A percentile compares a stretch with the other conserved stretches of the same genome.
These are phyloP conservation scores for Scelioninae gen. 1 DNA, from an alignment of 2,888 invertebrate species.

Conservation along the genomic window DNA sequence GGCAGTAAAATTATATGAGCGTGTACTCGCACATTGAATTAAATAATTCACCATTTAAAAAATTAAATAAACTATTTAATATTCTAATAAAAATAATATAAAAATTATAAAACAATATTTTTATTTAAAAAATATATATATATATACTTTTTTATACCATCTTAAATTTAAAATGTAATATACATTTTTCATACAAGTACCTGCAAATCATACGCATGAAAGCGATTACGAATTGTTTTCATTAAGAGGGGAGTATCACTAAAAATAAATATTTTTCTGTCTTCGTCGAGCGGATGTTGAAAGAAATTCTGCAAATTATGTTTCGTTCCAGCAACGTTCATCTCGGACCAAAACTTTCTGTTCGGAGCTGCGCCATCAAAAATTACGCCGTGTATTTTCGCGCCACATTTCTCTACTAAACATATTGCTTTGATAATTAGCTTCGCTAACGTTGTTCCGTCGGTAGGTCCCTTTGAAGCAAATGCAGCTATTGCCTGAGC, in stretches of 20 bases:
- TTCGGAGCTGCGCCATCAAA: slow-evolving; percentile 67
- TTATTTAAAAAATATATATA: too few species aligned
- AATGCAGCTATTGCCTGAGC: slow-evolving; percentile 72
- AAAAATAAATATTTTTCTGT: slow-evolving; percentile 23
- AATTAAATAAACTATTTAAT: too few species aligned
- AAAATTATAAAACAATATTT: too few species aligned
- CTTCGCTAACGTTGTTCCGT: slow-evolving; percentile 47
- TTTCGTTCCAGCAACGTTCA: slow-evolving; percentile 3
- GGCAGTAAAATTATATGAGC: too few species aligned
- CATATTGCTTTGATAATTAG: slow-evolving; percentile 59
- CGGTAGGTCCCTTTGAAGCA: slow-evolving; percentile 62
- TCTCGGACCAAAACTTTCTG: slow-evolving; percentile 55
- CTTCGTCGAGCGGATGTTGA: slow-evolving; percentile 3
- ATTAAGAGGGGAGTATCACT: slow-evolving; percentile 13
- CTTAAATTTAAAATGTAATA: background rate
- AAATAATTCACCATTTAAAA: background rate
- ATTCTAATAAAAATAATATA: too few species aligned
- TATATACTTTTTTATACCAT: too few species aligned
- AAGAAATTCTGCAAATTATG: slow-evolving; percentile 1
- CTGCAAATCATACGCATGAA: background rate
- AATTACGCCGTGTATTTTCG: slow-evolving; percentile 67
- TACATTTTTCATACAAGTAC: background rate
- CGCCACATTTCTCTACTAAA: slow-evolving; percentile 59
- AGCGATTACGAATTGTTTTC: slow-evolving; percentile 20
- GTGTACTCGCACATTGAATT: background rate